Percentiles rank a stretch among this genome's conserved stretches.
These are phyloP conservation scores for Pomatorhinus ruficollis DNA, from an alignment of 2,113 vertebrate genomes.

Conservation along the genomic window DNA sequence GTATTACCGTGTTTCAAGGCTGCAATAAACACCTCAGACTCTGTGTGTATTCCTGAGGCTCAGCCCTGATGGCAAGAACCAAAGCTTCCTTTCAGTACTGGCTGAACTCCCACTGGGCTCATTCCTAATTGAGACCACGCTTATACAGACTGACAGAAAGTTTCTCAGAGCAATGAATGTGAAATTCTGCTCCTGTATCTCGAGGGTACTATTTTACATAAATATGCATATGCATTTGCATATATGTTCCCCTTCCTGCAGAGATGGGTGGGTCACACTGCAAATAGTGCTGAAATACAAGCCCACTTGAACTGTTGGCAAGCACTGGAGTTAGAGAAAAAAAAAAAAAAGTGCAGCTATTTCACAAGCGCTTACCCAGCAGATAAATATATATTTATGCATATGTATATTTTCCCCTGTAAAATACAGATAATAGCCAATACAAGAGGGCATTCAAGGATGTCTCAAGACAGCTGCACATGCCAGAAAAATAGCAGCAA, in stretches of 20 bases:
- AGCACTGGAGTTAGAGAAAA: not conserved
- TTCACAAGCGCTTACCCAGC: not conserved
- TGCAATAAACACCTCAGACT: not conserved
- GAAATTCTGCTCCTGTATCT: not conserved
- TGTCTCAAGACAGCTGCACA: not conserved
- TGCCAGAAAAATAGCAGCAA: not conserved
- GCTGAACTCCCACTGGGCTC: not conserved
- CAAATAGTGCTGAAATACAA: not conserved
- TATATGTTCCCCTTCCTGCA: not conserved
- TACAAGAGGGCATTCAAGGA: not conserved
- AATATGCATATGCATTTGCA: not conserved
- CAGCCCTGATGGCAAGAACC: not conserved
- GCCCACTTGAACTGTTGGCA: not conserved
- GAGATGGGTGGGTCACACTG: not conserved
- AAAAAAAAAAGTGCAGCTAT: not conserved
- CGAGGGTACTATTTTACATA: not conserved
- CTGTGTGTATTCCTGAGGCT: not conserved
- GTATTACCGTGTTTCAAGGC: not conserved
- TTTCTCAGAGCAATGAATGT: not conserved
- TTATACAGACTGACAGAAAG: not conserved
- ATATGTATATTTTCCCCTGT: not conserved
- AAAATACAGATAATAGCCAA: not conserved
- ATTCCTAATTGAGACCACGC: not conserved
- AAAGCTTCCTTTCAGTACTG: not conserved
- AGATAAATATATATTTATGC: not conserved